These are phyloP conservation scores for Parnassius smintheus DNA, from an alignment of 2,888 invertebrate genomes.

Conservation along the genomic window DNA sequence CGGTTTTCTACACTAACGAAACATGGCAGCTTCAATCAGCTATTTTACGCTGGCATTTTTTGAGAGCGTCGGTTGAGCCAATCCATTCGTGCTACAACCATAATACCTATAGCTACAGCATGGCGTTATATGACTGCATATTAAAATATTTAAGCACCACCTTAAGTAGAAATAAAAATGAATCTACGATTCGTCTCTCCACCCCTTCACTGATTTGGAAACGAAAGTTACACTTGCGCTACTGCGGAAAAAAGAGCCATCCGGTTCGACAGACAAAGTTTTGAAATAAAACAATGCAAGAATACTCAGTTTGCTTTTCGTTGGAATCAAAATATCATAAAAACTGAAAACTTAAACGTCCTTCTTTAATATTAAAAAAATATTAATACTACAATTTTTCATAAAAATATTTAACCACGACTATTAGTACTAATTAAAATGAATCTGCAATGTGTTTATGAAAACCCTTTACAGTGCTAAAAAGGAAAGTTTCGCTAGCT, in stretches of 20 bases:
- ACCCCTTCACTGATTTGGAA: slow-evolving; percentile 1
- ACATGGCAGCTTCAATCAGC: too few relatives aligned
- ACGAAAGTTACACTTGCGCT: background rate
- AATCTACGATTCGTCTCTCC: slow-evolving; percentile 6
- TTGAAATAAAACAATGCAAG: background rate
- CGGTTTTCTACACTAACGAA: too few relatives aligned
- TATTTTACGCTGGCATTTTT: too few relatives aligned
- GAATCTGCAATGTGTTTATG: too few relatives aligned
- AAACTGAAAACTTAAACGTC: background rate
- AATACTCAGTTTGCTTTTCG: background rate
- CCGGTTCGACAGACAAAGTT: slow-evolving; percentile 7
- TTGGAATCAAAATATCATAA: background rate
- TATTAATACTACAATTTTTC: background rate
- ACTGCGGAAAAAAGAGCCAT: slow-evolving; percentile 1
- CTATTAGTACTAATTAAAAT: background rate
- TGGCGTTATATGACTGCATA: too few relatives aligned
- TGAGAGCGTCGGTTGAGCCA: too few relatives aligned
- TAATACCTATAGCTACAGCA: too few relatives aligned
- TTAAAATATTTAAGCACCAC: too few relatives aligned
- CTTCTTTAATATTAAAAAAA: background rate
- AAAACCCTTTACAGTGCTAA: too few relatives aligned
- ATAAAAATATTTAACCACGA: background rate
- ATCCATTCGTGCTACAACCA: too few relatives aligned
- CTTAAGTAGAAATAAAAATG: background rate
- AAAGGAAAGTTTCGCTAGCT: too few relatives aligned